Percentiles rank a stretch among this genome's conserved stretches.
These are phyloP conservation scores for Mystacides longicornis DNA, from an alignment of 2,888 invertebrate genomes.

Conservation along the genomic window DNA sequence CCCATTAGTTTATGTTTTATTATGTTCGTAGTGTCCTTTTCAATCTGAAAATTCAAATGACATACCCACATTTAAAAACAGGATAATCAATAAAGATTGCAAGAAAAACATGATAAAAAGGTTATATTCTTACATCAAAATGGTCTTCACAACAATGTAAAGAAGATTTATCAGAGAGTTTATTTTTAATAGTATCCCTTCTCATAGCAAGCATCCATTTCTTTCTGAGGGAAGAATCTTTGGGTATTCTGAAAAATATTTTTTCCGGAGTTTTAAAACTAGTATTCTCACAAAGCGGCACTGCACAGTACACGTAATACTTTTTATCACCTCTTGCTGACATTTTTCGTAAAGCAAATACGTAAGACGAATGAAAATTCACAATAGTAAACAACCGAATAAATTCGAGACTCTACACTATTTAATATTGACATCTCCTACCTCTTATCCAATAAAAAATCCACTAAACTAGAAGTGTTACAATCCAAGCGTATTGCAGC, in stretches of 20 bases:
- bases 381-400: too few relatives aligned
- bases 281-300: neutral
- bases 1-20: neutral
- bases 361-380: too few relatives aligned
- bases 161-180: neutral
- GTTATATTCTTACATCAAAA: constrained; percentile 3
- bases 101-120: neutral
- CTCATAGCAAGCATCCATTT: constrained; percentile 1
- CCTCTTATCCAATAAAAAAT: too few relatives aligned
- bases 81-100: neutral
- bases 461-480: too few relatives aligned
- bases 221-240: neutral
- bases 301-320: constrained; percentile 3
- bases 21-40: neutral
- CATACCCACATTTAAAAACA: neutral
- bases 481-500: too few relatives aligned
- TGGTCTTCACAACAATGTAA: constrained; percentile 1
- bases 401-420: too few relatives aligned
- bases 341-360: too few relatives aligned
- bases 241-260: constrained; percentile 1
- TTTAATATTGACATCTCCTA: too few relatives aligned
- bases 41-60: constrained; percentile 4
- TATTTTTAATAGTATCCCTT: neutral
- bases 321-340: neutral
- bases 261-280: neutral